A percentile compares a stretch with the other conserved stretches of the same genome.
These are phyloP conservation scores for Peromyscus melanophrys DNA, from an alignment of 2,797 vertebrate genomes.

Conservation along the genomic window DNA sequence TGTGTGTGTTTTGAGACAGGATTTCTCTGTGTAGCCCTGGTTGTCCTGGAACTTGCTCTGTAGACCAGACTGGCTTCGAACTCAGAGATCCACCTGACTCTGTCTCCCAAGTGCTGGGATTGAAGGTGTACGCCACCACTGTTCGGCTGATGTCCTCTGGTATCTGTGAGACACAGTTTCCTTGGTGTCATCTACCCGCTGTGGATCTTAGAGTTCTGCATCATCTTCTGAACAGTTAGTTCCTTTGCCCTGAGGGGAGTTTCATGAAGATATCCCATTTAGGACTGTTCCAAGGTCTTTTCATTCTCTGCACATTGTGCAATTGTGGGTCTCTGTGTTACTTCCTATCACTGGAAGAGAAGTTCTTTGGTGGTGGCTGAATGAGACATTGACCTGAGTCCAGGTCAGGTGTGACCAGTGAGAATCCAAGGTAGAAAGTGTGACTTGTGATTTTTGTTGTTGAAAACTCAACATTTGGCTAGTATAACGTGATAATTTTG, in stretches of 20 bases:
- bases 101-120: too few relatives aligned
- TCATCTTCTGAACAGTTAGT: background rate
- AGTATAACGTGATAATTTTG: background rate
- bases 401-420: background rate
- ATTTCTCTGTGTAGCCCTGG: too few relatives aligned
- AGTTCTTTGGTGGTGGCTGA: background rate
- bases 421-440: background rate
- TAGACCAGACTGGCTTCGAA: too few relatives aligned
- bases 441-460: conserved; percentile 5
- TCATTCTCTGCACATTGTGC: background rate
- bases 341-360: background rate
- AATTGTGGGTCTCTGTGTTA: background rate
- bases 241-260: too few relatives aligned
- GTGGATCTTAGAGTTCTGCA: background rate
- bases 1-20: too few relatives aligned
- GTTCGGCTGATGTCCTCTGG: background rate
- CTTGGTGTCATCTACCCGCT: background rate
- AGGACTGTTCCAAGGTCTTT: background rate
- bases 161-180: background rate
- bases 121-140: too few relatives aligned
- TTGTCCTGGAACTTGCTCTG: too few relatives aligned
- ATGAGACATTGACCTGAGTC: background rate
- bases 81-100: too few relatives aligned
- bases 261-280: background rate
- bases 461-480: conserved; percentile 10